Base-by-base conservation (phyloP, 1,140 invertebrate genomes). In the Drosophila willistoni region DNA sequence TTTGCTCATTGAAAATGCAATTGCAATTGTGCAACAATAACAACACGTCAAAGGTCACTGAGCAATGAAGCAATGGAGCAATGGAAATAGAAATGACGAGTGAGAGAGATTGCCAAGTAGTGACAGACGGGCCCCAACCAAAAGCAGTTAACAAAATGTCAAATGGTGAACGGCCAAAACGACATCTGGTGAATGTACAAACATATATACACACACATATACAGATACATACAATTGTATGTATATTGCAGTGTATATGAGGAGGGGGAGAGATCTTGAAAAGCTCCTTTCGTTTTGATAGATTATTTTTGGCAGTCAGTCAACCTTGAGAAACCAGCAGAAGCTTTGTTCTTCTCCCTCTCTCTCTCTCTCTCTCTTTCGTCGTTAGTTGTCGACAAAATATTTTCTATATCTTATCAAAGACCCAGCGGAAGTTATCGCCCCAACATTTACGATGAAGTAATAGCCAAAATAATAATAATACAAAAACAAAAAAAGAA, bases 81-180 rank as follows among this genome's bases (percentile, higher is more conserved):
- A 12, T 59, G 29, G 3, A 86, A 86, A 86, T 85, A 85, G 82
- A 86, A 81, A 85, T 85, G 78, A 85, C 75, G 78, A 82, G 60
- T 19, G 41, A 62, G 29, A 71, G 29, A 29, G 29, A 29, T 7
- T 19, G 44, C 44, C 1, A 55, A 29, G 29, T 29, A 29, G 41
- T 34, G 29, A 36, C 36, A 47, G 67, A 9, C 34, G 7, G 34
- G 34, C 34, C 34, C 59, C 71, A 5, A 69, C 59, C 71, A 5
- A 69, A 76, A 69, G 65, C 66, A 71, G 67, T 79, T 60, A 64
- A 71, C 73, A 84, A 84, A 84, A 84, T 84, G 81, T 84, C 81
- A 84, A 80, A 81, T 76, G 81, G 55, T 60, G 57, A 17, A 55
- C 39, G 34, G 33, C 17, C 6, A 51, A 47, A 51, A 47, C 44